Percentiles rank a stretch among this genome's conserved stretches.
phyloP scores from a whole-genome alignment of 2,113 vertebrate species.

The Syngnathus floridae region DNA sequence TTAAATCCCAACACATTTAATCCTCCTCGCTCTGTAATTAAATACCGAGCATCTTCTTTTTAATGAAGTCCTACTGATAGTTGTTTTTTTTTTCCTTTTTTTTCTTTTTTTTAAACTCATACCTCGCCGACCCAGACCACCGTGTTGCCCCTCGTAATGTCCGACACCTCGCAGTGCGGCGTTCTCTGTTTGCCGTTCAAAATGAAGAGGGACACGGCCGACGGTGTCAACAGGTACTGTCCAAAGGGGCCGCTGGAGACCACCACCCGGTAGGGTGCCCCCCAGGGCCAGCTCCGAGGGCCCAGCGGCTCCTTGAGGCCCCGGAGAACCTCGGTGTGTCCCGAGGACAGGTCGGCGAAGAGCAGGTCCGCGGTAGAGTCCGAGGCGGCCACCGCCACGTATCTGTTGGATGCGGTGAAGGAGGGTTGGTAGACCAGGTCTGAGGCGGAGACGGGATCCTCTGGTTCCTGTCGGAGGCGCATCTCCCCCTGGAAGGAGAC shows the following conservation, averaged over 20 bases:
- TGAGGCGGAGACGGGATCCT: slow-evolving; percentile 64
- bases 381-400: slow-evolving; percentile 77
- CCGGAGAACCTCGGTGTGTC: slow-evolving; percentile 70
- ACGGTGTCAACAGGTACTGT: slow-evolving; percentile 85
- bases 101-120: slow-evolving; percentile 66
- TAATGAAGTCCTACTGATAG: slow-evolving; percentile 11
- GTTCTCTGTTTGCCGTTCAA: slow-evolving; percentile 81
- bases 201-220: slow-evolving; percentile 83
- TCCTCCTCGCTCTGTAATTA: slow-evolving; percentile 57
- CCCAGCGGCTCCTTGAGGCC: slow-evolving; percentile 78
- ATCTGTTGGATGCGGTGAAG: slow-evolving; percentile 79
- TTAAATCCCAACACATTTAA: slow-evolving; percentile 44
- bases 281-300: slow-evolving; percentile 79
- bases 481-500: slow-evolving; percentile 79
- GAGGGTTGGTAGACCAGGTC: slow-evolving; percentile 88
- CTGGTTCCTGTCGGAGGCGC: slow-evolving; percentile 63
- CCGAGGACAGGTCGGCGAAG: slow-evolving; percentile 81
- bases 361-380: slow-evolving; percentile 76
- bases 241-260: slow-evolving; percentile 88
- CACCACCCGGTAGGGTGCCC: slow-evolving; percentile 75
- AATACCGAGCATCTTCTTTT: slow-evolving; percentile 47
- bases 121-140: slow-evolving; percentile 94
- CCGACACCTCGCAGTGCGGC: slow-evolving; percentile 87
- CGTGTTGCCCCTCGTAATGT: slow-evolving; percentile 81
- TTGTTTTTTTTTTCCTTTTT: background rate